Conservation (phyloP, 2,888 invertebrate species). For the Leucoptera coffeella region DNA sequence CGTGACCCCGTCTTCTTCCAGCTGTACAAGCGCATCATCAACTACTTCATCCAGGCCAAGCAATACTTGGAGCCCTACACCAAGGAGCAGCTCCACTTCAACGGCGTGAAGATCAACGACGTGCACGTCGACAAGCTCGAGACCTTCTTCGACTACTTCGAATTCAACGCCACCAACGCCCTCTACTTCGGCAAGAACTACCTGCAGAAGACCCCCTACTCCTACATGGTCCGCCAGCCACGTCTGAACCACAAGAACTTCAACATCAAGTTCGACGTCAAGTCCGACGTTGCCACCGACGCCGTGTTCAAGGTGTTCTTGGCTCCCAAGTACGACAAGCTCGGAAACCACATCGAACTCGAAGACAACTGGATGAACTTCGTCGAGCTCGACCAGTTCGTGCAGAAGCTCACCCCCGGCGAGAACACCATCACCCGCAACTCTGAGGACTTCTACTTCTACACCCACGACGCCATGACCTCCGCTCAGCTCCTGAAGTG, state of each 20-base stretch:
- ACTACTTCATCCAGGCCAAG: slow-evolving; percentile 56
- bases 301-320: slow-evolving; percentile 60
- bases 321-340: slow-evolving; percentile 62
- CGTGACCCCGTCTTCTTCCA: slow-evolving; percentile 70
- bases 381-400: slow-evolving; percentile 56
- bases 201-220: slow-evolving; percentile 19
- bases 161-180: slow-evolving; percentile 56
- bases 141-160: slow-evolving; percentile 63
- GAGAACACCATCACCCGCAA: slow-evolving; percentile 59
- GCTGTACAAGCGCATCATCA: slow-evolving; percentile 55
- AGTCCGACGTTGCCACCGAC: slow-evolving; percentile 50
- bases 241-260: slow-evolving; percentile 68
- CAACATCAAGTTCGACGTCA: slow-evolving; percentile 52
- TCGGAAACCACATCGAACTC: slow-evolving; percentile 39
- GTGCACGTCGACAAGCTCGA: slow-evolving; percentile 56
- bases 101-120: slow-evolving; percentile 55
- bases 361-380: slow-evolving; percentile 55
- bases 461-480: slow-evolving; percentile 57
- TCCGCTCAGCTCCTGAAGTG: slow-evolving; percentile 54
- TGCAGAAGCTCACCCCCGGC: slow-evolving; percentile 54
- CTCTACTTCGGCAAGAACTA: slow-evolving; percentile 19
- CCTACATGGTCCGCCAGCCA: slow-evolving; percentile 57
- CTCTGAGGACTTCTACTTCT: slow-evolving; percentile 58
- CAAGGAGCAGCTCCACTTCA: slow-evolving; percentile 46
- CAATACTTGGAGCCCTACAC: slow-evolving; percentile 52